These are phyloP conservation scores for Phaetusa simplex DNA, from an alignment of 2,113 vertebrate species.

Conservation along the genomic window DNA sequence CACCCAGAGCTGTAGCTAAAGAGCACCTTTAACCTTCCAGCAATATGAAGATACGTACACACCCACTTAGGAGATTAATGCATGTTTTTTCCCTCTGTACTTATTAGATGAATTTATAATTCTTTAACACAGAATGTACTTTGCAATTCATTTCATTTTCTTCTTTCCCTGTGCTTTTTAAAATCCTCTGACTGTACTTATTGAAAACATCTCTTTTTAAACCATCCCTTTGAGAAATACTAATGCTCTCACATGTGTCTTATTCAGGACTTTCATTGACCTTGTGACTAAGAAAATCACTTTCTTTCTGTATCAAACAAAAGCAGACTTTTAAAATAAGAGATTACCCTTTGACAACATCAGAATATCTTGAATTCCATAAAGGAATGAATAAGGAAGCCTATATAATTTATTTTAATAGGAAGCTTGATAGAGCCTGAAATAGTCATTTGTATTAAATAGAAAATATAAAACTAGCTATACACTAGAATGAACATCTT, in stretches of 20 bases:
- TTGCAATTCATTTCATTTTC: not conserved
- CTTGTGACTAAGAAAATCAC: conserved; percentile 23
- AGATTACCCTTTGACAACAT: not conserved
- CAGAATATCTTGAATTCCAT: not conserved
- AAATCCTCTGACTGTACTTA: not conserved
- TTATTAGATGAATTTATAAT: not conserved
- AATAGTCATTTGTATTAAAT: not conserved
- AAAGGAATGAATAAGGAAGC: not conserved
- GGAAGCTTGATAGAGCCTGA: not conserved
- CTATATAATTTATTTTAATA: not conserved
- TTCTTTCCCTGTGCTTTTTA: not conserved
- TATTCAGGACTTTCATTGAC: not conserved
- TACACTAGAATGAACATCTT: not conserved
- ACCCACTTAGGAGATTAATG: not conserved
- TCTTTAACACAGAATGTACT: not conserved
- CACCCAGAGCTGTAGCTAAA: not conserved
- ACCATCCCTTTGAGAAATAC: not conserved
- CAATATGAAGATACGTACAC: not conserved
- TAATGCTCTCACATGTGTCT: not conserved
- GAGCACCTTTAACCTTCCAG: not conserved
- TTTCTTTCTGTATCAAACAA: not conserved
- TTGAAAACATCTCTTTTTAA: conserved; percentile 4
- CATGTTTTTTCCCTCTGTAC: not conserved
- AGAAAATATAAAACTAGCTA: not conserved
- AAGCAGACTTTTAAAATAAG: not conserved